These are phyloP conservation scores for Neostethus bicornis DNA, from an alignment of 2,797 vertebrate species.

Conservation along the genomic window DNA sequence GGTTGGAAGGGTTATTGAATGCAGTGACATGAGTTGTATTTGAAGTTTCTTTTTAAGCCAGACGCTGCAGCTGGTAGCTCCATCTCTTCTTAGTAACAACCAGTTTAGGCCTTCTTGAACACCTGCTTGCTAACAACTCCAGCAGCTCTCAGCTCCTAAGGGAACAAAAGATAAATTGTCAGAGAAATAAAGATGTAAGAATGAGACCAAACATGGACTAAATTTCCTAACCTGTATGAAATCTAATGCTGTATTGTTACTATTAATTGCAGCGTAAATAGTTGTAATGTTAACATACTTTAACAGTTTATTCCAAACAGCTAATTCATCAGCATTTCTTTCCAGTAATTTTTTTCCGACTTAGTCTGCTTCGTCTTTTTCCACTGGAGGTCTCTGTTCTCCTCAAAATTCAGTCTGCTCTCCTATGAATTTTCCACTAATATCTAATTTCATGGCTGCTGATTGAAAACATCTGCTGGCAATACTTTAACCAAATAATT, in stretches of 20 bases:
- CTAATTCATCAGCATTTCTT: background rate
- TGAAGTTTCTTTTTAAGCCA: conserved; percentile 18
- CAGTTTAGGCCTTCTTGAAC: conserved; percentile 76
- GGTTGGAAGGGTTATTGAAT: conserved; percentile 8
- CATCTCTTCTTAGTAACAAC: background rate
- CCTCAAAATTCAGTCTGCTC: conserved; percentile 1
- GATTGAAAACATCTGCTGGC: conserved; percentile 68
- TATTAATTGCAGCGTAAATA: background rate
- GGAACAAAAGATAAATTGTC: background rate
- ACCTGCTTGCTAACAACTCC: conserved; percentile 74
- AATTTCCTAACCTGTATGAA: background rate
- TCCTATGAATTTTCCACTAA: conserved; percentile 26
- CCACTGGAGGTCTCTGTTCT: conserved; percentile 58
- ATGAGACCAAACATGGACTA: background rate
- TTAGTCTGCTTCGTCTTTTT: background rate
- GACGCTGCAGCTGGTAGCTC: conserved; percentile 16
- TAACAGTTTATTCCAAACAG: background rate
- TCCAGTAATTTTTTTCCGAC: too few species aligned
- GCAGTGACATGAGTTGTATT: conserved; percentile 10
- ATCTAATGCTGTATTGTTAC: background rate
- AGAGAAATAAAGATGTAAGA: background rate
- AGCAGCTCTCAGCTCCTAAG: conserved; percentile 79
- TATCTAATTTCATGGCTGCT: conserved; percentile 50
- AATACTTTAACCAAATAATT: conserved; percentile 55
- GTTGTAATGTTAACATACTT: too few species aligned